Evolutionary conservation across 2,797 vertebrate species (phyloP), one percentile per base, ranked within the genome.

Genomic region (Sternotherus odoratus): DNA sequence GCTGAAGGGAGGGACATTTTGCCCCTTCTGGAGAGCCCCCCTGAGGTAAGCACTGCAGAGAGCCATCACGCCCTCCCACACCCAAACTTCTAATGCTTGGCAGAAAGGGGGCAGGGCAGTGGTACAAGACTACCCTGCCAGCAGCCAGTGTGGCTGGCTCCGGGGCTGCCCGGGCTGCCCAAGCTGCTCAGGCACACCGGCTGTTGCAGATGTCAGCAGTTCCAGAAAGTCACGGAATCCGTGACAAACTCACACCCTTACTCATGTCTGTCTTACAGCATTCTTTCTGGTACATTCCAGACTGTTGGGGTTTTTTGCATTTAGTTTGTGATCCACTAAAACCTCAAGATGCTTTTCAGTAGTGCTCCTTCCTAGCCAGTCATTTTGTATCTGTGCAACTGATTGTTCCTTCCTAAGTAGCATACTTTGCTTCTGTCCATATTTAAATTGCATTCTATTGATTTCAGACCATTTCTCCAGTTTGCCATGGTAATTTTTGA

Each of bases 101-200:
- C n/a, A n/a, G 24, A 10, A 2, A 11, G 21, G 21, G 24, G 23
- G 10, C 7, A 1, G 10, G 24, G 24, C 5, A 23, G 53, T 23
- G 53, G 53, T 7, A 6, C 21, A 53, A 53, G 51, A 53, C 21
- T 23, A 16, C 21, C 51, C 21, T 53, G 23, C 19, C 51, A 53
- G 51, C 8, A 9, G 8, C 51, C 1, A 8, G 21, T 23, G 51
- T 4, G 8, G 51, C 51, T 53, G 51, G 50, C 8, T 8, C 51
- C 8, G 51, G 51, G 19, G 19, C 51, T 53, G 8, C 51, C 19
- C 21, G n/a, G n/a, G n/a, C n/a, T n/a, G n/a, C n/a, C n/a, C n/a
- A 5, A 53, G 51, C 51, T 23, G 51, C 19, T 53, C 51, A 23
- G 51, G 51, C 15, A 11, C 15, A 50, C 5, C 15, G 5, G 16